Evolutionary conservation across 2,113 vertebrate species (phyloP).

Genomic region (Neopipo cinnamomea): DNA sequence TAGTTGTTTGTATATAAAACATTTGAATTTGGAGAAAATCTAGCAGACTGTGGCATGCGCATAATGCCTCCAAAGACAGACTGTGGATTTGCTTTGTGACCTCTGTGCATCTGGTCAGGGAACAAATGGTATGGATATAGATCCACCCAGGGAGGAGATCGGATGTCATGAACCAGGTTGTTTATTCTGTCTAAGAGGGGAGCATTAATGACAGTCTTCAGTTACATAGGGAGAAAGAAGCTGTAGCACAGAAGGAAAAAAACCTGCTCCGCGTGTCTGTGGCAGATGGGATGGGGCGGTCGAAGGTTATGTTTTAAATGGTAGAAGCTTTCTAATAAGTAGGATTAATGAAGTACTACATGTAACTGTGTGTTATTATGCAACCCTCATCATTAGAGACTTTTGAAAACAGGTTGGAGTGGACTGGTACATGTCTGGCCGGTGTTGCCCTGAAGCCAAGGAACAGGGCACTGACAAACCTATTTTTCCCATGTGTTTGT

Average conservation of each 20-base stretch:
- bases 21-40: background rate
- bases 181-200: background rate
- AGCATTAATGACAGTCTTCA: background rate
- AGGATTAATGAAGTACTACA: background rate
- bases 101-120: background rate
- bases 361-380: background rate
- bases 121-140: constrained; percentile 4
- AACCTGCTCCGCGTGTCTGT: background rate
- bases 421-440: background rate
- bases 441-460: background rate
- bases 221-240: background rate
- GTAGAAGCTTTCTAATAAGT: constrained; percentile 12
- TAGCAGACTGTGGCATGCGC: background rate
- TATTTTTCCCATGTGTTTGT: background rate
- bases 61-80: background rate
- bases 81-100: background rate
- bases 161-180: background rate
- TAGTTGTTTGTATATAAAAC: background rate
- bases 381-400: background rate
- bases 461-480: background rate
- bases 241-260: background rate
- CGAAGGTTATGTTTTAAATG: background rate
- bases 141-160: background rate
- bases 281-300: background rate
- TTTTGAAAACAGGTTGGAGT: background rate